Percentiles rank a stretch among this genome's conserved stretches.
Conservation (phyloP, 2,797 vertebrate genomes). For the Acanthurus lineatus region DNA sequence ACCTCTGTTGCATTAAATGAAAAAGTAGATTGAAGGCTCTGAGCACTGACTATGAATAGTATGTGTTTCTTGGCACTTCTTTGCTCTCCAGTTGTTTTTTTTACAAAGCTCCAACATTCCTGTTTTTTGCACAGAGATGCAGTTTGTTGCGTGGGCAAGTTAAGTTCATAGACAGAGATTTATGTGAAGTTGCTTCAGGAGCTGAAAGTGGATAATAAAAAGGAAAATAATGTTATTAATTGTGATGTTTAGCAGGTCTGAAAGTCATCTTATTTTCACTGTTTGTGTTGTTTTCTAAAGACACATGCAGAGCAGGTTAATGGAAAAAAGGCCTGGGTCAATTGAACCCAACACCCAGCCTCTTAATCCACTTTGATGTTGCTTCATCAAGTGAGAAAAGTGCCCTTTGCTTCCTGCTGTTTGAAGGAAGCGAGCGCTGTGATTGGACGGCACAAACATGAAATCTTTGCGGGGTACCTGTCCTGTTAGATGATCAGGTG, state of each 20-base stretch:
- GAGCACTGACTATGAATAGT: background rate
- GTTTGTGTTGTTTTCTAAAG: background rate
- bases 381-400: conserved; percentile 52
- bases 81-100: background rate
- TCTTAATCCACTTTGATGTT: conserved; percentile 66
- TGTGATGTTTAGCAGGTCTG: background rate
- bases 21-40: conserved; percentile 1
- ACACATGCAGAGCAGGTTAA: conserved; percentile 60
- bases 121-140: conserved; percentile 1
- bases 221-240: conserved; percentile 14
- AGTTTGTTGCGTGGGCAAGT: background rate
- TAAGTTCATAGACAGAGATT: background rate
- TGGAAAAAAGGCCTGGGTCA: conserved; percentile 61
- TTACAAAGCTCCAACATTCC: background rate
- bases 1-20: background rate
- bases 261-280: background rate
- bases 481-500: conserved; percentile 42
- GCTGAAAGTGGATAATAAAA: background rate
- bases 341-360: conserved; percentile 46
- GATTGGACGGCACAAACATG: conserved; percentile 34
- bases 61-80: background rate
- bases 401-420: conserved; percentile 29
- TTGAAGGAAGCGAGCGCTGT: conserved; percentile 27
- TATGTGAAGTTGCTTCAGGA: background rate
- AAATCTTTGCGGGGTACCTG: conserved; percentile 33